These are phyloP conservation scores for Notodonta dromedarius DNA, from an alignment of 2,888 invertebrate species.

Conservation along the genomic window DNA sequence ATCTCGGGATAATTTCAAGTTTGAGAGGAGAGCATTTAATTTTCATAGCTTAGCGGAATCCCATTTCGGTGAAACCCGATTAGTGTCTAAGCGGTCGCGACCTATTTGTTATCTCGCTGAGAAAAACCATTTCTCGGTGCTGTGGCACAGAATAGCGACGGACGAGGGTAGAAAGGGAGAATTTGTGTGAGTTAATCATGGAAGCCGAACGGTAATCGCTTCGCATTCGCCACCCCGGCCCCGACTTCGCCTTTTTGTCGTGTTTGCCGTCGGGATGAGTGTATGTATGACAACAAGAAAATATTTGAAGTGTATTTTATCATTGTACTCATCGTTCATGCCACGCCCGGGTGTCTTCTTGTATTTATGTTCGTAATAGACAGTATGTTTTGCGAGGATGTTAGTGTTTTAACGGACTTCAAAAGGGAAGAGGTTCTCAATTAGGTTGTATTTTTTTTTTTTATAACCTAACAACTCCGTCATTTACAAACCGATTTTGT, in stretches of 20 bases:
- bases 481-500: no score
- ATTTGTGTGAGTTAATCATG: conserved; percentile 63
- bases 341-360: conserved; percentile 12
- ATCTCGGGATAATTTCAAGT: conserved; percentile 63
- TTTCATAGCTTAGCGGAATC: conserved; percentile 70
- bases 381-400: neutral
- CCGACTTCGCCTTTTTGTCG: conserved; percentile 52
- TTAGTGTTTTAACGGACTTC: no score
- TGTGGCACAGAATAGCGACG: conserved; percentile 40
- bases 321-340: conserved; percentile 30
- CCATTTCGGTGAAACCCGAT: conserved; percentile 66
- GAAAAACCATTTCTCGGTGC: conserved; percentile 50
- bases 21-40: conserved; percentile 65
- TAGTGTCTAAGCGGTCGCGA: conserved; percentile 66
- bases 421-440: no score
- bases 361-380: conserved; percentile 10
- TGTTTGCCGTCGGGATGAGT: conserved; percentile 48
- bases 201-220: conserved; percentile 60
- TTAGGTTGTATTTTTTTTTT: no score
- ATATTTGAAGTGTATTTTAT: conserved; percentile 45
- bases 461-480: no score
- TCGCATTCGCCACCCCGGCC: conserved; percentile 48
- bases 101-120: conserved; percentile 67
- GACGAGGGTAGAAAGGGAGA: conserved; percentile 50
- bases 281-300: conserved; percentile 44